phyloP scores from a whole-genome alignment of 2,113 vertebrate species.

The Pseudopipra pipra region DNA sequence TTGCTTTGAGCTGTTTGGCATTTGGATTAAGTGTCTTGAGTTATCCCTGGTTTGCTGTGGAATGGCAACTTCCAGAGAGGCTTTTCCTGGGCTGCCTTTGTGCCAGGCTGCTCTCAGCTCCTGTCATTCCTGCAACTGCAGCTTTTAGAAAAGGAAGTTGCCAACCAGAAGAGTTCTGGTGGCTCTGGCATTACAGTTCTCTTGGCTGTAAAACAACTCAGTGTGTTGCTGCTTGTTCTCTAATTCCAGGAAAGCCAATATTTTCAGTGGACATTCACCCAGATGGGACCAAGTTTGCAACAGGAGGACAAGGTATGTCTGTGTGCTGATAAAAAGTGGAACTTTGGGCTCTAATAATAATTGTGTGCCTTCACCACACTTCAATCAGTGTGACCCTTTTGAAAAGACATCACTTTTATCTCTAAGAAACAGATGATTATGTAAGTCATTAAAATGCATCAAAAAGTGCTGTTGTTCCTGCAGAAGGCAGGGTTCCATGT shows the following conservation, averaged over 20 bases:
- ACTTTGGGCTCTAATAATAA: background rate
- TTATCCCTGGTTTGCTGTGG: background rate
- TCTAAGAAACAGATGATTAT: background rate
- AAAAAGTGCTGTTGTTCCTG: background rate
- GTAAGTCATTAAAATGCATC: background rate
- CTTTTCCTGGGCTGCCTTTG: background rate
- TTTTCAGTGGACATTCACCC: constrained; percentile 99
- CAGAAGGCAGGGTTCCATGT: background rate
- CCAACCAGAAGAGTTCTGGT: background rate
- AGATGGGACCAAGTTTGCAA: constrained; percentile 98
- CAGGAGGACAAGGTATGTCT: constrained; percentile 92
- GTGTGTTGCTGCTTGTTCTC: background rate
- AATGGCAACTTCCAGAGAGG: background rate
- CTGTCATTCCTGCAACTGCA: background rate
- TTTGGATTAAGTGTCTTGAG: background rate
- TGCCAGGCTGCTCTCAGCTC: background rate
- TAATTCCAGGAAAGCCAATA: constrained; percentile 91
- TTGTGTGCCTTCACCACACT: background rate
- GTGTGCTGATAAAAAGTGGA: background rate
- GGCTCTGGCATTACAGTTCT: background rate
- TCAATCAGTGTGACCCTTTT: background rate
- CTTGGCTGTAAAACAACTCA: background rate
- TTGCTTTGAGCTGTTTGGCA: background rate
- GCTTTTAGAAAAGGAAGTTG: background rate
- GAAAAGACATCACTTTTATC: background rate